A percentile compares a stretch with the other conserved stretches of the same genome.
Conservation (phyloP, 2,888 invertebrate species). For the Cheilosia grossa region DNA sequence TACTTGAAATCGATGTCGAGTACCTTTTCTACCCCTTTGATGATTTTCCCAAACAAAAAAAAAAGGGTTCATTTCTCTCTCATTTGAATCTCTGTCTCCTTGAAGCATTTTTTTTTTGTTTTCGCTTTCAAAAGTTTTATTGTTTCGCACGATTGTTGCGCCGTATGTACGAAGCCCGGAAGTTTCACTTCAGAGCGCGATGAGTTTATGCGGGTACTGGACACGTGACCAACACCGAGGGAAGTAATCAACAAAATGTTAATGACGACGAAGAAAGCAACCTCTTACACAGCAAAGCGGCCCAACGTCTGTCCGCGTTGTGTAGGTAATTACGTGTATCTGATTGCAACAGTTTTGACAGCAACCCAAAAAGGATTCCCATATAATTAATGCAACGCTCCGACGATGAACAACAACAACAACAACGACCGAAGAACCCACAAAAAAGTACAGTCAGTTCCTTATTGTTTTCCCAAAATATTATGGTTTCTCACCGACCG, state of each 20-base stretch:
- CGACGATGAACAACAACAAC: too few relatives aligned
- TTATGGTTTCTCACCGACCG: constrained; percentile 47
- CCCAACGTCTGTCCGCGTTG: constrained; percentile 56
- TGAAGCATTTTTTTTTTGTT: constrained; percentile 19
- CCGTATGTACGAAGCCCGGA: constrained; percentile 67
- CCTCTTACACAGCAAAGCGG: constrained; percentile 6
- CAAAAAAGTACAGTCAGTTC: constrained; percentile 60
- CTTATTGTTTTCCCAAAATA: constrained; percentile 71
- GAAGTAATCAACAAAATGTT: constrained; percentile 74
- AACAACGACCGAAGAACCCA: neutral
- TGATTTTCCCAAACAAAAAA: constrained; percentile 17
- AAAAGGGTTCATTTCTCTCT: constrained; percentile 61
- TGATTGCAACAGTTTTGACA: constrained; percentile 77
- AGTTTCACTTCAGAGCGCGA: constrained; percentile 76
- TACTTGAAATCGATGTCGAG: constrained; percentile 70
- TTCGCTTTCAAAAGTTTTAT: constrained; percentile 35
- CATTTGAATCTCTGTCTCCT: constrained; percentile 47
- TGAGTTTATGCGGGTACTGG: constrained; percentile 76
- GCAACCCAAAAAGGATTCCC: constrained; percentile 70
- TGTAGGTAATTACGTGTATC: constrained; percentile 77
- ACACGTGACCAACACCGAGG: constrained; percentile 75
- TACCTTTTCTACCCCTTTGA: constrained; percentile 61
- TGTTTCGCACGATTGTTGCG: constrained; percentile 76
- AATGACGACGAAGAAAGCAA: constrained; percentile 65
- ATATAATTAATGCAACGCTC: constrained; percentile 72